Evolutionary conservation across 1,140 invertebrate genomes (phyloP), one percentile per base, ranked within the genome.

Genomic region (Drosophila kurseongensis): DNA sequence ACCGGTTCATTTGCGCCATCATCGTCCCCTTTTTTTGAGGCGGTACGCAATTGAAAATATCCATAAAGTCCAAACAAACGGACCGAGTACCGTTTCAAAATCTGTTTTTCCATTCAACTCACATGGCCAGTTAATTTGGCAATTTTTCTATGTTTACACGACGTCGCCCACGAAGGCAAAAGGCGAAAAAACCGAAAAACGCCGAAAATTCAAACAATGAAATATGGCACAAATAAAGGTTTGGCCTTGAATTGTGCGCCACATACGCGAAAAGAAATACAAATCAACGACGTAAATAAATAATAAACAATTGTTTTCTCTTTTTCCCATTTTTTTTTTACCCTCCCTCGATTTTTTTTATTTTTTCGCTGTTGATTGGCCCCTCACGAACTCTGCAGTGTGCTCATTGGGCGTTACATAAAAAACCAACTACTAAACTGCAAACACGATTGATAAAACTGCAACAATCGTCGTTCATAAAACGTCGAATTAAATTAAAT

Each of bases 231-330:
- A 85, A 86, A 81, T 86, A 68, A 77, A 81, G 74, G 74, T 78
- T 69, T 85, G 81, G 81, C 81, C 81, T 85, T 85, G 81, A 85
- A 85, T 75, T 77, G 45, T 62, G 68, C 55, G 79, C 74, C 61
- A 73, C 50, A 78, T 74, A 71, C 77, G 65, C 68, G 35, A 62
- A 74, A 57, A 56, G 47, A 59, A 58, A 78, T 62, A 50, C 38
- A 61, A 56, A 51, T 40, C 13, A 44, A 35, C 65, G 59, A 36
- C 66, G 13, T 47, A 40, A 38, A 76, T 71, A 75, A 79, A 75
- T 84, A 76, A 80, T 85, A 85, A 85, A 80, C 81, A 85, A 84
- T 85, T 66, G 77, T 85, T 85, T 84, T 80, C 77, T 74, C 76
- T 80, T 79, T 75, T 57, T 54, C 40, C 32, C 6, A 23, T 29